Evolutionary conservation across 37 sponge, comb jelly and placozoan genomes (phyloP), one percentile per base, ranked within the genome.

Genomic region (Cladorhizidae sp.): DNA sequence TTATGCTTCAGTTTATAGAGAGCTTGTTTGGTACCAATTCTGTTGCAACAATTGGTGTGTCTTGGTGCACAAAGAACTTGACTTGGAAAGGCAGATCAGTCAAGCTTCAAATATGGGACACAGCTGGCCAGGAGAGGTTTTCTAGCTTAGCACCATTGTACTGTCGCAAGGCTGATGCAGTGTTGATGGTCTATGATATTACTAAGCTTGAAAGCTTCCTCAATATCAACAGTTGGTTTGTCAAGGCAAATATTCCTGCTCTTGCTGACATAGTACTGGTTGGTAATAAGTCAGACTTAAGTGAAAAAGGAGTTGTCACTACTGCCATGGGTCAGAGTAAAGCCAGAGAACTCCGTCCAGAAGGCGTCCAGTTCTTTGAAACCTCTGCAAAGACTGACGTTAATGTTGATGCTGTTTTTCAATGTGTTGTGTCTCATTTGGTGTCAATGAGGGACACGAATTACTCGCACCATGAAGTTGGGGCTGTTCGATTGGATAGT

Each of bases 101-200:
- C 3, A 73, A 72, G 39, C 64, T 82, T 1, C 83, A 94, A 68
- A 83, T 90, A 17, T 94, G 94, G 94, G 94, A 94, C 75, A 94
- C 94, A 37, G 94, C 94, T 26, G 94, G 94, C 23, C 94, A 94
- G 64, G 94, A 94, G 52, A 79, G 94, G 25, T 94, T 85, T 70
- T 73, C 84, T 20, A 65, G 90, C 57, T 89, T 94, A 76, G 86
- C 94, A 17, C 87, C 90, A 15, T 85, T 90, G 0, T 94, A 94
- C 56, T 90, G 87, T 57, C 76, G 90, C 11, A 90, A 90, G 15
- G 90, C 94, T 29, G 90, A 87, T 84, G 94, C 90, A 8, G 86
- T 94, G 50, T 26, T 94, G 37, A 80, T 94, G 0, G 80, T 94
- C 87, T 94, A 87, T 74, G 94, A 94, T 64, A 64, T 94, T 9